These are phyloP conservation scores for Arbacia lixula DNA, from an alignment of 53 echinoderm and acorn worm genomes.

Conservation along the genomic window DNA sequence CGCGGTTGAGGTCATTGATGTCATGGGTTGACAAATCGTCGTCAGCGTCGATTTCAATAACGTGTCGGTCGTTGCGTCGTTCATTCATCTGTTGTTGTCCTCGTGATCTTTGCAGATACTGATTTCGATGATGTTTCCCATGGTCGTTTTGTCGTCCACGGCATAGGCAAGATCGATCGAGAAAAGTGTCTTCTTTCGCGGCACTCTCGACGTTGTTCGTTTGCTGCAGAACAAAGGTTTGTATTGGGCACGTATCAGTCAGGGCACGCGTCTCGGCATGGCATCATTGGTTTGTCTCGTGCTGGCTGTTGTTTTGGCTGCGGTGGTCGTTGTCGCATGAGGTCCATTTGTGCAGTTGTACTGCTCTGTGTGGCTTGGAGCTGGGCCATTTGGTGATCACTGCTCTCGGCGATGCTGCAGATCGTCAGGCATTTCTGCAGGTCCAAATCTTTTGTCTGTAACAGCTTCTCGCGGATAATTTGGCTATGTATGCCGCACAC, in stretches of 20 bases:
- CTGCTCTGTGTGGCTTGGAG: not conserved
- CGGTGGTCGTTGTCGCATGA: not conserved
- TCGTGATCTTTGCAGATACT: too few relatives aligned
- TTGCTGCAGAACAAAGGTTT: not conserved
- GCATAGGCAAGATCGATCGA: too few relatives aligned
- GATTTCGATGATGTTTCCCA: too few relatives aligned
- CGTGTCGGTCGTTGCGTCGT: too few relatives aligned
- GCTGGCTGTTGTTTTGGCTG: not conserved
- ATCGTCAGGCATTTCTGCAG: conserved; percentile 21
- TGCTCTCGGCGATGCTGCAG: conserved; percentile 36
- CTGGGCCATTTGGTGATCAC: not conserved
- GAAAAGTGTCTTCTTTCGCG: too few relatives aligned
- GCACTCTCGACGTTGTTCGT: too few relatives aligned
- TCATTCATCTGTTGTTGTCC: too few relatives aligned
- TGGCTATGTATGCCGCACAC: conserved; percentile 36
- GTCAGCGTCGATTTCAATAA: too few relatives aligned
- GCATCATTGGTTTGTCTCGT: not conserved
- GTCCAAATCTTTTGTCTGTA: conserved; percentile 25
- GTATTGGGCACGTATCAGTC: too few relatives aligned
- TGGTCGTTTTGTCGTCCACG: too few relatives aligned
- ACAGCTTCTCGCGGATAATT: conserved; percentile 23
- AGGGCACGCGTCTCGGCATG: not conserved
- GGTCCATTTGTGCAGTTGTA: not conserved
- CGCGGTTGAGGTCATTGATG: too few relatives aligned
- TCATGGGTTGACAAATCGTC: too few relatives aligned